These are phyloP conservation scores for Nomada fucata DNA, from an alignment of 2,888 invertebrate species.

Conservation along the genomic window DNA sequence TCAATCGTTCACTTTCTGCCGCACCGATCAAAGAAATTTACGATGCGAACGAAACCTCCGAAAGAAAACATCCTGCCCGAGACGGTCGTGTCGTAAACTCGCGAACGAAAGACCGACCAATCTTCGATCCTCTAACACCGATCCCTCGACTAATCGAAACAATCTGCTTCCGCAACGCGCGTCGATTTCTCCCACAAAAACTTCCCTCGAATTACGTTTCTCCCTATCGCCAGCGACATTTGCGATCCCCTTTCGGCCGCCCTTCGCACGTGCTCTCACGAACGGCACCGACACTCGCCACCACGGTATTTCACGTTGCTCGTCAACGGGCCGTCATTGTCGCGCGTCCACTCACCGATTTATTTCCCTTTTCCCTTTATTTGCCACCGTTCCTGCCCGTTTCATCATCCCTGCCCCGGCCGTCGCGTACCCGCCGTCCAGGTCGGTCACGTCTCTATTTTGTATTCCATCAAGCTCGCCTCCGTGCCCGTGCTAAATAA, in stretches of 20 bases:
- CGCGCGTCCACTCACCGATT: constrained; percentile 21
- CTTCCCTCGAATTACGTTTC: constrained; percentile 2
- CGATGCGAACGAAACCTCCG: too few relatives aligned
- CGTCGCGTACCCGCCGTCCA: constrained; percentile 21
- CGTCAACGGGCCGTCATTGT: constrained; percentile 23
- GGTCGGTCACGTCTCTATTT: constrained; percentile 69
- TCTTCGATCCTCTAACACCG: too few relatives aligned
- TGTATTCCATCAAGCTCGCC: constrained; percentile 71
- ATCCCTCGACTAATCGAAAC: too few relatives aligned
- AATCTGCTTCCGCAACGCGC: too few relatives aligned
- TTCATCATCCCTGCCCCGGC: constrained; percentile 22
- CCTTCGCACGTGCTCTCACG: neutral
- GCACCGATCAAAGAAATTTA: too few relatives aligned
- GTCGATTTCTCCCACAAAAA: too few relatives aligned
- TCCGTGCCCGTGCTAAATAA: constrained; percentile 68
- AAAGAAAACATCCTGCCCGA: too few relatives aligned
- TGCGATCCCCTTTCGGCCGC: constrained; percentile 11
- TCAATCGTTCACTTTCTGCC: too few relatives aligned
- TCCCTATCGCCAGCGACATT: constrained; percentile 9
- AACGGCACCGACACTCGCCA: constrained; percentile 11
- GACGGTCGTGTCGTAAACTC: too few relatives aligned
- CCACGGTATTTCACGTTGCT: constrained; percentile 6
- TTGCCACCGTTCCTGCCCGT: constrained; percentile 21
- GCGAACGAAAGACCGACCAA: too few relatives aligned
- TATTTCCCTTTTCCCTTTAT: constrained; percentile 13